Percentiles rank a stretch among this genome's conserved stretches.
phyloP scores from a whole-genome alignment of 2,888 invertebrate species.

The Actias luna region DNA sequence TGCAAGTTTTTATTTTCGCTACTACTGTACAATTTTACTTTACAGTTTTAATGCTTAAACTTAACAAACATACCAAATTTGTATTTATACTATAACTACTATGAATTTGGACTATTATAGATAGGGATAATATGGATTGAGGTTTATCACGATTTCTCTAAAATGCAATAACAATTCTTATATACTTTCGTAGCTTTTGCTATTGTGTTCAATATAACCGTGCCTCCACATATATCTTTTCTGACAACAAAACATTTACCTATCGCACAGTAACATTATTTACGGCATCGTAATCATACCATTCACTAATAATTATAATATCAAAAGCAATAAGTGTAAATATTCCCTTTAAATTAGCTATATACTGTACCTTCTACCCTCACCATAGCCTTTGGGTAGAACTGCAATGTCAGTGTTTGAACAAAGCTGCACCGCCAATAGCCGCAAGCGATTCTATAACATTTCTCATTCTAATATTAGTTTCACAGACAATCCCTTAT shows the following conservation, averaged over 20 bases:
- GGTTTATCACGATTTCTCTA: no score
- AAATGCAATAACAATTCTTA: no score
- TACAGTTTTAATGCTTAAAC: no score
- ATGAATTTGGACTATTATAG: no score
- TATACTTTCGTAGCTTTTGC: no score
- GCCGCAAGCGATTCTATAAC: conserved; percentile 66
- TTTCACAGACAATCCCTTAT: conserved; percentile 14
- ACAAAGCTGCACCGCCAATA: conserved; percentile 63
- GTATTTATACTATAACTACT: no score
- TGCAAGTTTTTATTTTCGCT: no score
- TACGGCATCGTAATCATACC: not conserved
- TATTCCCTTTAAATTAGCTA: not conserved
- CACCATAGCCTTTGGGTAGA: conserved; percentile 36
- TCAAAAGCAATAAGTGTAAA: conserved; percentile 2
- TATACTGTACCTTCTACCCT: not conserved
- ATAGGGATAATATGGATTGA: no score
- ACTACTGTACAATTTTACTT: no score
- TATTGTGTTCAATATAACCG: no score
- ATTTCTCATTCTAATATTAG: conserved; percentile 41
- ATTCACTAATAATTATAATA: conserved; percentile 1
- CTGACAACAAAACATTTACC: not conserved
- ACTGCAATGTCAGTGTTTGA: conserved; percentile 56
- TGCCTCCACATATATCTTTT: not conserved
- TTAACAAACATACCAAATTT: no score
- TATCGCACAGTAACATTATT: not conserved